Evolutionary conservation across 2,888 invertebrate genomes (phyloP), one percentile per base, ranked within the genome.

Genomic region (Drosophila testacea): DNA sequence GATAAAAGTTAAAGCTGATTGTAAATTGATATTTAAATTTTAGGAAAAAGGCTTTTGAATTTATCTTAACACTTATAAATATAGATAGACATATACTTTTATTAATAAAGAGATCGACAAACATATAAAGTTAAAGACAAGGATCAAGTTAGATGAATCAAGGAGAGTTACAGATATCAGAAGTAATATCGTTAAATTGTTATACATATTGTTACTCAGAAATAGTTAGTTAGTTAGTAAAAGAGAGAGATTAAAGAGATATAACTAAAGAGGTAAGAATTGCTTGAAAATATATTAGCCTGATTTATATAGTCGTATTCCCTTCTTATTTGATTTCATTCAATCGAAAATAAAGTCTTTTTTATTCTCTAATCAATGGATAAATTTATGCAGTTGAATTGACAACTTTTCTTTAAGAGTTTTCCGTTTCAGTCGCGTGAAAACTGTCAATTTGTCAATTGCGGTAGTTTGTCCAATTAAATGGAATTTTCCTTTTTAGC

Each of bases 391-490:
- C 1, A 39, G 28, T 39, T 38, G 27, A 51, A n/a, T 38, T 13
- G 7, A 3, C 4, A 10, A 48, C 22, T 27, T 34, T 16, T 27
- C 36, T 36, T 36, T 0, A 16, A 10, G 13, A n/a, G 4, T 16
- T 52, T 52, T 13, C 27, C 39, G 9, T 2, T 41, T 9, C 0
- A 32, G 32, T 34, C 48, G 6, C 0, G 27, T 10, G 2, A 42
- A 16, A 48, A 16, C 6, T 16, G 22, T 22, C 42, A 32, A 32
- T 9, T 32, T 4, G 11, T 30, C 22, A n/a, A 22, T 22, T 55
- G 42, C 5, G 10, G 6, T 44, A 44, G 27, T 44, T 55, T 44
- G 22, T 56, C 10, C 44, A 55, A 55, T 55, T 55, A 34, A 36
- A 22, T 55, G 22, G 22, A 44, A 22, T n/a, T 44, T 34, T 44